Base-by-base conservation (phyloP, 2,797 vertebrate genomes). In the Cuculus canorus region DNA sequence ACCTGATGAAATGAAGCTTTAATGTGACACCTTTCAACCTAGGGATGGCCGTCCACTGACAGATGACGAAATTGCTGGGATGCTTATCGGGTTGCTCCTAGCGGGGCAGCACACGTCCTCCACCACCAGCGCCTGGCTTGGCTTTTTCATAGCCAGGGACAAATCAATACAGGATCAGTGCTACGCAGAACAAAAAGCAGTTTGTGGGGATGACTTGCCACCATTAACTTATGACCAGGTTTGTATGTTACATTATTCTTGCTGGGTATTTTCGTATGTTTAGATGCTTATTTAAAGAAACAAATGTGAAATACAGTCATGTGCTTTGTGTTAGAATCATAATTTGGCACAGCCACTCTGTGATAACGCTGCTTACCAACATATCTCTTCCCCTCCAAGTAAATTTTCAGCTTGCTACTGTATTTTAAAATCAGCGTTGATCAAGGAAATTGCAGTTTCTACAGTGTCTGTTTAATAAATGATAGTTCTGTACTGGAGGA, bases 21-120 rank as follows among this genome's bases (percentile, higher is more conserved):
- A 37, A 4, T 7, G 0, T 17, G 28, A 71, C 30, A 43, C 47
- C 50, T 10, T 56, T 35, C 3, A 17, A 7, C 17, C 13, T 85
- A 99, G 99, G 97, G 98, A 99, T 1, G 99, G 99, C 15, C 98
- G 91, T 1, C 95, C 96, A 0, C 96, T 99, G 96, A 98, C 92
- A 0, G 98, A 99, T 6, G 97, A 98, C 1, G 99, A 99, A 94
- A 98, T 99, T 0, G 98, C 98, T 0, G 99, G 99, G 16, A 98
- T 99, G 99, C 98, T 99, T 65, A 99, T 99, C 0, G 99, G 99
- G 37, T 97, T 99, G 95, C 98, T 99, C 8, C 94, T 99, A 65
- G 99, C 99, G 0, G 99, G 99, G 32, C 99, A 99, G 97, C 99
- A 99, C 97, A 99, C 99, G 0, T 99, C 99, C 50, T 99, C 99